Percentiles rank a stretch among this genome's conserved stretches.
These are phyloP conservation scores for Saccopteryx bilineata DNA, from an alignment of 2,113 vertebrate species.

Conservation along the genomic window DNA sequence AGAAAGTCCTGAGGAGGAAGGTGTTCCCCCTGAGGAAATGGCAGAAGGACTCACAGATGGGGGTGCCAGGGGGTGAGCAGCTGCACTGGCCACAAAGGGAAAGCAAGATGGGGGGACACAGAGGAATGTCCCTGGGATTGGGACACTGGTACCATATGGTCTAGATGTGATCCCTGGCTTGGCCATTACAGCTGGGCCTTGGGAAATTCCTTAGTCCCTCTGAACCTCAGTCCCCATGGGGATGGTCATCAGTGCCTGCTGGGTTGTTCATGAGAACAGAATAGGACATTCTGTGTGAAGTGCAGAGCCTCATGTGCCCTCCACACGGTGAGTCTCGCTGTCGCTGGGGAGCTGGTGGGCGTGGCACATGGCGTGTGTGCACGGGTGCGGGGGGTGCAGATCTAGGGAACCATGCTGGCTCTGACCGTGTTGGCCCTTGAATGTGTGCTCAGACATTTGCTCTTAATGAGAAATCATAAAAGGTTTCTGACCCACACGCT, in stretches of 20 bases:
- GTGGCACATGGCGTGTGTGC: fast-evolving
- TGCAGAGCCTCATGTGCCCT: no score
- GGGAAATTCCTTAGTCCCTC: neutral
- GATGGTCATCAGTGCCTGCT: neutral
- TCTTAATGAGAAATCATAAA: neutral
- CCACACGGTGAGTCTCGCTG: fast-evolving
- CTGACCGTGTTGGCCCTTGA: fast-evolving
- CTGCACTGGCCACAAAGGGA: neutral
- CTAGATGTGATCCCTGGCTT: neutral
- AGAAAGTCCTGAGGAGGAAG: neutral
- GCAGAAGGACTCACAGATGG: neutral
- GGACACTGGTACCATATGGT: fast-evolving
- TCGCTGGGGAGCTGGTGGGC: fast-evolving
- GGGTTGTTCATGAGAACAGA: neutral
- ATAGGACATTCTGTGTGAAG: neutral
- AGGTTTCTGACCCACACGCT: neutral
- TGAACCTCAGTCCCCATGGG: neutral
- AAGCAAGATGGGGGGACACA: neutral
- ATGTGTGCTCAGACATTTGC: neutral
- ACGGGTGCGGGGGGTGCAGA: neutral
- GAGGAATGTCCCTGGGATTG: neutral
- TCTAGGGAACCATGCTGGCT: neutral
- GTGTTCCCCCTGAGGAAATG: neutral
- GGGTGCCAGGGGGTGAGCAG: no score
- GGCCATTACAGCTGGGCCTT: neutral